Percentiles rank a stretch among this genome's conserved stretches.
These are phyloP conservation scores for Thamnaconus septentrionalis DNA, from an alignment of 2,113 vertebrate species.

Conservation along the genomic window DNA sequence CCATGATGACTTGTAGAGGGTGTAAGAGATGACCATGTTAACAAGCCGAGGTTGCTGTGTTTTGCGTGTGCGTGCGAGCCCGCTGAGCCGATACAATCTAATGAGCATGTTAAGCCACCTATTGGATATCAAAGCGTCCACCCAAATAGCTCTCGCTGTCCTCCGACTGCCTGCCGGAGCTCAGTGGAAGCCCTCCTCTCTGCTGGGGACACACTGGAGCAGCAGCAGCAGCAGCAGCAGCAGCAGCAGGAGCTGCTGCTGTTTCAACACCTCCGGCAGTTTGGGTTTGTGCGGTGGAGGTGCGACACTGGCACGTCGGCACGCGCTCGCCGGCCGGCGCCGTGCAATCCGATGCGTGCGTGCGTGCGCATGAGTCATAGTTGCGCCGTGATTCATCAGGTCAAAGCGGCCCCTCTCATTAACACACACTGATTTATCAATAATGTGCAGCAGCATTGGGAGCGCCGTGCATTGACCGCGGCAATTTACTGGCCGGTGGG, in stretches of 20 bases:
- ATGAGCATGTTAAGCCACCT: constrained; percentile 62
- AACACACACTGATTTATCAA: constrained; percentile 67
- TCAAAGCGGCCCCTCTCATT: constrained; percentile 59
- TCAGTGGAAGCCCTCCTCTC: constrained; percentile 43
- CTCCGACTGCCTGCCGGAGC: constrained; percentile 45
- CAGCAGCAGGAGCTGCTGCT: constrained; percentile 40
- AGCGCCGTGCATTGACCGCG: constrained; percentile 50
- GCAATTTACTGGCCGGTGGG: constrained; percentile 60
- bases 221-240: constrained; percentile 14
- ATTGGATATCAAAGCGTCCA: constrained; percentile 63
- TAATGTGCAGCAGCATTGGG: constrained; percentile 53
- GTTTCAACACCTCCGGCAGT: constrained; percentile 26
- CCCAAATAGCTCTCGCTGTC: constrained; percentile 58
- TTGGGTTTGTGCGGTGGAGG: no score
- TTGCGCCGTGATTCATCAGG: constrained; percentile 55
- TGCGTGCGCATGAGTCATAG: constrained; percentile 27
- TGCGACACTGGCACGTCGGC: neutral
- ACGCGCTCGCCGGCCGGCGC: no score
- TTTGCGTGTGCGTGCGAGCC: constrained; percentile 11
- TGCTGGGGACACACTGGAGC: constrained; percentile 40
- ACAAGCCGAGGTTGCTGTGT: constrained; percentile 8
- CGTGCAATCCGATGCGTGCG: neutral
- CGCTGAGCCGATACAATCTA: constrained; percentile 51
- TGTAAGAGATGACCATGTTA: constrained; percentile 44
- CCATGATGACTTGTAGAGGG: constrained; percentile 36